Evolutionary conservation across 2,797 vertebrate species (phyloP), one percentile per base, ranked within the genome.

Genomic region (Scyliorhinus canicula): DNA sequence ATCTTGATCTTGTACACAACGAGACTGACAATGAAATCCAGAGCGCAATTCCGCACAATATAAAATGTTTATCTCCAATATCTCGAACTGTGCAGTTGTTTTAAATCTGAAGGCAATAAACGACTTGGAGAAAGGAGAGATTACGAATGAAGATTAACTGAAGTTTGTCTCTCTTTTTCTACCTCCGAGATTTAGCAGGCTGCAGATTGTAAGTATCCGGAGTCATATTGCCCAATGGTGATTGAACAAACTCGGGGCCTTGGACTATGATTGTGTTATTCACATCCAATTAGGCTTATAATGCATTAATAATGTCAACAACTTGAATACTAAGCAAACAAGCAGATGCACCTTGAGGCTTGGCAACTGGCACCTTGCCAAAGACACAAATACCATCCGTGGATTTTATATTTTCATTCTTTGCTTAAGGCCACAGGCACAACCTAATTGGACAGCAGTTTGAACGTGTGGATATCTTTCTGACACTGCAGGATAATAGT

Each of bases 221-320:
- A 35, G 28, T 35, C 14, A 5, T 14, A 7, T 52, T 35, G 35
- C 28, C 47, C 67, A 71, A 8, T 69, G 2, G 47, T 74, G 19
- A 71, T 31, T 35, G 47, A 71, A 65, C 63, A 93, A 67, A 71
- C 60, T 93, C 44, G 31, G 6, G n/a, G 26, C 12, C 26, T 50
- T 71, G 44, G 26, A 52, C 24, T 47, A 52, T 71, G 16, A 35
- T 94, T 94, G 65, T 74, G 28, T n/a, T 52, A n/a, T 94, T 52
- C 67, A 94, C 93, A 74, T 74, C 67, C 93, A 94, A 94, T 74
- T 74, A 69, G 11, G 67, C 11, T 52, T n/a, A 35, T n/a, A 52
- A 52, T 55, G 67, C 47, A 94, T 94, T 35, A 35, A 26, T 52
- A 52, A 74, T 52, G 47, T 55, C 31, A 71, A n/a, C 14, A 74